These are phyloP conservation scores for Parapsyche elsis DNA, from an alignment of 1,140 invertebrate genomes.

Conservation along the genomic window DNA sequence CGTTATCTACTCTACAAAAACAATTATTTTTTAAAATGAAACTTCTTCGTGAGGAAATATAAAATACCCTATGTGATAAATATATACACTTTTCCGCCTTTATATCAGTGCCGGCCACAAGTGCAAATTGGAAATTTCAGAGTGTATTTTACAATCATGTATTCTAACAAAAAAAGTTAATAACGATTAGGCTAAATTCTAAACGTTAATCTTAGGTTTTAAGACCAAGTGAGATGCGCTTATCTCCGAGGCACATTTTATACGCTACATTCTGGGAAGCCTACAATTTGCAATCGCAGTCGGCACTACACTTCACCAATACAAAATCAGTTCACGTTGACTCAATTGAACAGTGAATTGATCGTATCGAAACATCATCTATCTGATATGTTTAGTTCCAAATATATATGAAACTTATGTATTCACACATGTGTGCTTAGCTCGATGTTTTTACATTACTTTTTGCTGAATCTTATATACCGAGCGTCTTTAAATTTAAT, in stretches of 20 bases:
- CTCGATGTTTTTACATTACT: too few relatives aligned
- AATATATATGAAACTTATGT: too few relatives aligned
- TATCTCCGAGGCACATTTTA: background rate
- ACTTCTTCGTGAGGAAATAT: background rate
- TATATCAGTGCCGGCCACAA: background rate
- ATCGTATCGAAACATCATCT: too few relatives aligned
- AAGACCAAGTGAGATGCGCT: background rate
- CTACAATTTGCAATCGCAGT: too few relatives aligned
- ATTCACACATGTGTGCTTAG: too few relatives aligned
- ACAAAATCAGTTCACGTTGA: too few relatives aligned
- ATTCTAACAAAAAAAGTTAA: background rate
- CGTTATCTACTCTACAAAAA: background rate
- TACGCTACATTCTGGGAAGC: too few relatives aligned
- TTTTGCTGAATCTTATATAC: background rate
- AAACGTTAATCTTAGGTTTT: slow-evolving; percentile 8
- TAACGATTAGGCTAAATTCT: background rate
- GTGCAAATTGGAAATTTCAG: background rate
- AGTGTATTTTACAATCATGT: background rate
- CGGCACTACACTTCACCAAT: too few relatives aligned
- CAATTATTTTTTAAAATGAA: slow-evolving; percentile 10
- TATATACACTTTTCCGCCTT: slow-evolving; percentile 8
- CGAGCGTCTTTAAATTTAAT: background rate
- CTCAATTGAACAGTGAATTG: too few relatives aligned
- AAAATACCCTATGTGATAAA: background rate
- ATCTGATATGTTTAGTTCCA: too few relatives aligned